Evolutionary conservation across 2,113 vertebrate genomes (phyloP).

Genomic region (Nerophis ophidion): DNA sequence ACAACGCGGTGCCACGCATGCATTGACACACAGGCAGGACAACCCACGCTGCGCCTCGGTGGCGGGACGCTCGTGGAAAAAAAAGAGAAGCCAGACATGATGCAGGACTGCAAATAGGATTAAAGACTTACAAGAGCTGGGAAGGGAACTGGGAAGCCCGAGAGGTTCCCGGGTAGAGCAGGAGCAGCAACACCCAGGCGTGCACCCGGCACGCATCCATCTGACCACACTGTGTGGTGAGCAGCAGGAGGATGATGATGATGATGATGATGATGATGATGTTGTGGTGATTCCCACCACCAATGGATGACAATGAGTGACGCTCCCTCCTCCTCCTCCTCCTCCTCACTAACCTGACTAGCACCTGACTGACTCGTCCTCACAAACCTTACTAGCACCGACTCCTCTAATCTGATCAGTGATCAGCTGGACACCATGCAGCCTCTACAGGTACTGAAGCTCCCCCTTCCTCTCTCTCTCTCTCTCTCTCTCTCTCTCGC

Average conservation of each 20-base stretch:
- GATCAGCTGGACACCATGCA: constrained; percentile 77
- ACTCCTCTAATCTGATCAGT: constrained; percentile 5
- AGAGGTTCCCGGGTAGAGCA: constrained; percentile 70
- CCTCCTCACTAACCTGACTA: constrained; percentile 21
- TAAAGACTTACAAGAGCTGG: constrained; percentile 81
- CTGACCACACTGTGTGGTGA: constrained; percentile 26
- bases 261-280: background rate
- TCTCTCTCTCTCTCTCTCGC: background rate
- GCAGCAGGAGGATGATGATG: constrained; percentile 28
- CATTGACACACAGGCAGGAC: background rate
- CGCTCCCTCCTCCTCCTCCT: constrained; percentile 42
- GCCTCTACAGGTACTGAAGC: constrained; percentile 74
- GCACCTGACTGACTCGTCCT: constrained; percentile 10
- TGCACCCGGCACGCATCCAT: constrained; percentile 86
- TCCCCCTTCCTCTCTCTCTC: constrained; percentile 2
- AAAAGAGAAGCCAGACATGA: background rate
- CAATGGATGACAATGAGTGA: constrained; percentile 39
- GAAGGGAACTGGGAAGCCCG: constrained; percentile 84
- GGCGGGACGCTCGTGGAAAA: background rate
- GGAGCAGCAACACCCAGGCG: constrained; percentile 76
- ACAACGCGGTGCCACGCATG: background rate
- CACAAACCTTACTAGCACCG: background rate
- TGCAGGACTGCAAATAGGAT: background rate
- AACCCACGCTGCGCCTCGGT: background rate
- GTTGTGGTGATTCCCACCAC: constrained; percentile 28